Evolutionary conservation across 2,888 invertebrate species (phyloP), one percentile per base, ranked within the genome.

Genomic region (Ischnus inquisitorius): DNA sequence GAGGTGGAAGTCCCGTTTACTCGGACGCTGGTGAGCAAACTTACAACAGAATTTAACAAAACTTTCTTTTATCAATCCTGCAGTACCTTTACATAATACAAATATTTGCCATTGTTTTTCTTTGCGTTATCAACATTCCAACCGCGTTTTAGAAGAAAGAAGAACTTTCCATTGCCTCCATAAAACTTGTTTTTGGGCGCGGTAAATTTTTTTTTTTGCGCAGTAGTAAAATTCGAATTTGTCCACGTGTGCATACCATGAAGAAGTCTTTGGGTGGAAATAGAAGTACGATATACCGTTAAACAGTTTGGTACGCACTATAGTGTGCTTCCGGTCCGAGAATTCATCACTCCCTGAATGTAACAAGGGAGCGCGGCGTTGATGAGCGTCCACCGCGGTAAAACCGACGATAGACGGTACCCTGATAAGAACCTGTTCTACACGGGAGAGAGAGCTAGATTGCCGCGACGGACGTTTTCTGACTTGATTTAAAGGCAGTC

Each of bases 1-100:
- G 91, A 65, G 89, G 34, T 34, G 34, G 88, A 75, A 92, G 92
- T 88, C 92, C 92, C 14, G 90, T 91, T 85, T 92, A 92, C 83
- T 91, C 92, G 5, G 92, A 92, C 79, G 81, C 81, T 14, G 92
- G 92, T 90, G 87, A 90, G 87, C 80, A 43, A 65, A 34, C 16
- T 74, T n/a, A 34, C 19, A 16, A 60, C 57, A 54, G 10, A 54
- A 54, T 19, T 19, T 16, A 51, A 51, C 8, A 19, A 54, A 54
- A 51, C 5, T 57, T 19, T 22, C 22, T 57, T 22, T 57, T 4
- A 54, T 54, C 22, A 12, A 51, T 57, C 10, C 3, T 3, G 22
- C 3, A 8, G 10, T 22, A 19, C 19, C 22, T 57, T 19, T 10
- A 22, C 12, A 25, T 25, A 1, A 57, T 57, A 2, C 10, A 2